Base-by-base conservation (phyloP, 1,140 invertebrate genomes). In the Uloborus diversus region DNA sequence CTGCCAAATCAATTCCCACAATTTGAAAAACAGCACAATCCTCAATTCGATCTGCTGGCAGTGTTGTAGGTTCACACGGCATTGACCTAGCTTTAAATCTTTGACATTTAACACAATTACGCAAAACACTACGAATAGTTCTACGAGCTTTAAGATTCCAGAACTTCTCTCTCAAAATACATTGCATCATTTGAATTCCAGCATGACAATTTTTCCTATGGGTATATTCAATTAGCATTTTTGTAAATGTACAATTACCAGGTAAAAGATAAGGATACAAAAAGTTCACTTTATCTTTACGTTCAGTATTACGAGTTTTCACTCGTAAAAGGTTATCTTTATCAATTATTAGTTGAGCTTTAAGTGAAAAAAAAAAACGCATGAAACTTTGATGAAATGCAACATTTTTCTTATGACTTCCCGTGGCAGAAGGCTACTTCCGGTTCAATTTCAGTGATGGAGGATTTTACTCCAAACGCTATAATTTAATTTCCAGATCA, bases 1-100 rank as follows among this genome's bases (percentile, higher is more conserved):
- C 85, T 0, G 85, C 83, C 23, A 86, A 82, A 79, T 86, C 85
- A 23, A 86, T 81, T 3, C 85, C 85, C n/a, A n/a, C n/a, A n/a
- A n/a, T n/a, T n/a, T n/a, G n/a, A n/a, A 80, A 86, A 83, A 76
- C 86, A 85, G 0, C 78, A 79, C n/a, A 81, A 59, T 85, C 84
- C 25, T 71, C 64, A 1, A 84, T 81, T 30, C 83, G 49, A 53
- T 84, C 80, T 37, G 70, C 13, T 32, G 85, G 84, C 32, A 86
- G 66, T 23, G 59, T 35, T 23, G 57, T 20, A 17, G 59, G 56
- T 47, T 42, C 56, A 3, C 27, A 33, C 32, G 49, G 13, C 30
- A 49, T 20, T 33, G 23, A n/a, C 25, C 49, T 64, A 11, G 27
- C 27, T 13, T n/a, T 49, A 49, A 53, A 78, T 51, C 61, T 27